Percentiles rank a stretch among this genome's conserved stretches.
These are phyloP conservation scores for Potamilus streckersoni DNA, from an alignment of 1,140 invertebrate genomes.

Conservation along the genomic window DNA sequence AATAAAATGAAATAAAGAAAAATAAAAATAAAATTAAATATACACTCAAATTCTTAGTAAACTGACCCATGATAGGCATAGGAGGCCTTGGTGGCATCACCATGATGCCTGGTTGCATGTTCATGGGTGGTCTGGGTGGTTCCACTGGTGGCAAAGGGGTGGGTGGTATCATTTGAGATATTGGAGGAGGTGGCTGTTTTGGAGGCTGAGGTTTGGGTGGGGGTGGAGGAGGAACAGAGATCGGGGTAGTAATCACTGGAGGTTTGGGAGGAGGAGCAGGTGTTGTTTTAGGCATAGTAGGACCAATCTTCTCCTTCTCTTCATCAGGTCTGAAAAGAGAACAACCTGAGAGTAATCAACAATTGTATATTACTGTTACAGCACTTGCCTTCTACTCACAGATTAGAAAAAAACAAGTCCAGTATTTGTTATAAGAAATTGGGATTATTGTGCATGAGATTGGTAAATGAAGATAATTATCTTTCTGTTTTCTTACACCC, in stretches of 20 bases:
- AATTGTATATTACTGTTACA: no score
- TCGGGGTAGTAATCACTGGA: conserved; percentile 25
- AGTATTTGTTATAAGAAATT: no score
- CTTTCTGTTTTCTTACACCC: no score
- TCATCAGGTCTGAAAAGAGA: conserved; percentile 79
- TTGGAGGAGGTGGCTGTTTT: conserved; percentile 28
- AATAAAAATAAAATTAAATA: conserved; percentile 6
- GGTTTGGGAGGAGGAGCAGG: conserved; percentile 46
- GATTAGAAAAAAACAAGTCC: no score
- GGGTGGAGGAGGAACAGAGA: conserved; percentile 19
- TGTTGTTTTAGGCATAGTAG: conserved; percentile 45
- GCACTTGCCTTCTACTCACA: no score
- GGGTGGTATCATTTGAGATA: neutral
- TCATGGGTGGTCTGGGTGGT: conserved; percentile 39
- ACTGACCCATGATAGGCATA: conserved; percentile 54
- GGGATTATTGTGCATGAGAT: no score
- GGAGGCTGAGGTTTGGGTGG: conserved; percentile 28
- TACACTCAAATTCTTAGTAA: neutral
- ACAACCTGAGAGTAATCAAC: no score
- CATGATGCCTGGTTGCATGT: conserved; percentile 56
- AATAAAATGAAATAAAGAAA: no score
- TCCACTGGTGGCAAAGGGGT: neutral
- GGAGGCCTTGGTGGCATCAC: conserved; percentile 53
- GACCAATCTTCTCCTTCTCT: conserved; percentile 83
- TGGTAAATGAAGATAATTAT: no score